Evolutionary conservation across 2,113 vertebrate genomes (phyloP).

Genomic region (Datnioides undecimradiatus): DNA sequence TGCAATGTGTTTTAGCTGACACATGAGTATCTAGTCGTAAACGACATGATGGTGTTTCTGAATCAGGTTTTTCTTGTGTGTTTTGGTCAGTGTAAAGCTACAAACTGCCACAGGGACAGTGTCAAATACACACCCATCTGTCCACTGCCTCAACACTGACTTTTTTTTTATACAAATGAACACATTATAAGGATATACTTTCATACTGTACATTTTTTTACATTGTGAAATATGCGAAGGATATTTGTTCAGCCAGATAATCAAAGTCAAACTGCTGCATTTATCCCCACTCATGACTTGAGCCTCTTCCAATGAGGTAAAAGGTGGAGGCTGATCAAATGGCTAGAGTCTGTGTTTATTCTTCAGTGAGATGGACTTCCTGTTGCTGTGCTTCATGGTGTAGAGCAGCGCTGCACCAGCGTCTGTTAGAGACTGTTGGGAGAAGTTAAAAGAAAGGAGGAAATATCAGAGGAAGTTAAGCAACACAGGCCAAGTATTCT

Average conservation of each 20-base stretch:
- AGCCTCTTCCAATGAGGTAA: constrained; percentile 26
- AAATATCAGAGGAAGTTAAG: background rate
- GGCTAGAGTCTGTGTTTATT: constrained; percentile 41
- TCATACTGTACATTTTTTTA: constrained; percentile 26
- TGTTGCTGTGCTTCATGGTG: constrained; percentile 79
- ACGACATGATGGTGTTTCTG: constrained; percentile 55
- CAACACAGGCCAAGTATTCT: background rate
- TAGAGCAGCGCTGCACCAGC: constrained; percentile 78
- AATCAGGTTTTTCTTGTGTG: constrained; percentile 43
- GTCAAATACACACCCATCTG: constrained; percentile 22
- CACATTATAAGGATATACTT: background rate
- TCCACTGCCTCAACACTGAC: background rate
- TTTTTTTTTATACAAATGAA: background rate
- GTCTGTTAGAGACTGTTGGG: constrained; percentile 76
- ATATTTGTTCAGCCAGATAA: constrained; percentile 18
- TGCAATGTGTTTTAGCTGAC: constrained; percentile 13
- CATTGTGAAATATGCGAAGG: constrained; percentile 16
- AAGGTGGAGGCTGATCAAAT: constrained; percentile 18
- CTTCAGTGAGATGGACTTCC: constrained; percentile 65
- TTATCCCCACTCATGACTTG: constrained; percentile 24
- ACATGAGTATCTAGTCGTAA: background rate
- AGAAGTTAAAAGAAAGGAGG: background rate
- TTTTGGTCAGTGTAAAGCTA: constrained; percentile 29
- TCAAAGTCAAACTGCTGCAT: background rate
- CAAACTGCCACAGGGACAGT: constrained; percentile 1